Evolutionary conservation across 1,140 invertebrate species (phyloP), one percentile per base, ranked within the genome.

Genomic region (Phymastichus coffea): DNA sequence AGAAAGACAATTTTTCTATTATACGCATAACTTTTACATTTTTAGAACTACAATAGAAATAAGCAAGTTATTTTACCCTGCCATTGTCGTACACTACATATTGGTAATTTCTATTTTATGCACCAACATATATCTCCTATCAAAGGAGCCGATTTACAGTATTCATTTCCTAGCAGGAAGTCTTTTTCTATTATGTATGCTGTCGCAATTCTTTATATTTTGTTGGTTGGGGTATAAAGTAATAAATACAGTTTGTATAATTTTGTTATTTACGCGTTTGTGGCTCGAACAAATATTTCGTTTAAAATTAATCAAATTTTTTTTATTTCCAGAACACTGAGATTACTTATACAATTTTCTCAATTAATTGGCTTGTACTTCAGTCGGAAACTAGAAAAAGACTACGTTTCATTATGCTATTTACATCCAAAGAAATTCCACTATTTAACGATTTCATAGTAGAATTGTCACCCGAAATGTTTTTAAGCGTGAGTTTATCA

Each of bases 251-350:
- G n/a, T n/a, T n/a, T n/a, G n/a, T n/a, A n/a, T n/a, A n/a, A n/a
- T n/a, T n/a, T n/a, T n/a, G n/a, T n/a, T n/a, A n/a, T n/a, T n/a
- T n/a, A n/a, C n/a, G n/a, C n/a, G n/a, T n/a, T n/a, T n/a, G n/a
- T n/a, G n/a, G n/a, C n/a, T n/a, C n/a, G n/a, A n/a, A n/a, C n/a
- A n/a, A n/a, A n/a, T n/a, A n/a, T n/a, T n/a, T n/a, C n/a, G n/a
- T n/a, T n/a, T n/a, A n/a, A n/a, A n/a, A n/a, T n/a, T n/a, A n/a
- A n/a, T n/a, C n/a, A n/a, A n/a, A n/a, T n/a, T n/a, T n/a, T n/a
- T n/a, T n/a, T n/a, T n/a, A n/a, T 80, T 99, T 23, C 90, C 92
- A 83, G 99, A 96, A 96, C 92, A 98, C 67, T 98, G 98, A 79
- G 95, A 98, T 10, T 95, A 95, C 46, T 93, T 94, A 65, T n/a